These are phyloP conservation scores for Gordius sp. DNA, from an alignment of 2,888 invertebrate species.

Conservation along the genomic window DNA sequence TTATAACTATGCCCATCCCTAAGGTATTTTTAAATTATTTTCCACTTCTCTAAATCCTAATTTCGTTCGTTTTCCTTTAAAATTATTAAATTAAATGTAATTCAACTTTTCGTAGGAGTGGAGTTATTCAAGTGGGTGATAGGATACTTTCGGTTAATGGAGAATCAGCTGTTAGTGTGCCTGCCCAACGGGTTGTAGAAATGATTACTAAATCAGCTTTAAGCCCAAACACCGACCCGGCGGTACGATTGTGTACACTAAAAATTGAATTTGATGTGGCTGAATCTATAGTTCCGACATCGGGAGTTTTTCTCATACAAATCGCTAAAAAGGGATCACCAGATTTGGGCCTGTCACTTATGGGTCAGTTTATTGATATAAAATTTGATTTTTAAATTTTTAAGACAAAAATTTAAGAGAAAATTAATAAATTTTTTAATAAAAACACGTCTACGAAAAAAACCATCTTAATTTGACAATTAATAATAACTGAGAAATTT, in stretches of 20 bases:
- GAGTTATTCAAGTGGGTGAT: constrained; percentile 39
- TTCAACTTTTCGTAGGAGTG: constrained; percentile 20
- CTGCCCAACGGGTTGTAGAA: constrained; percentile 29
- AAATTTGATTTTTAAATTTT: too few species aligned
- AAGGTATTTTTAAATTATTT: too few species aligned
- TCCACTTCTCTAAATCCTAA: too few species aligned
- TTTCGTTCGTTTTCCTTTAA: too few species aligned
- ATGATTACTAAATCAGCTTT: constrained; percentile 26
- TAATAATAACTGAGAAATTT: too few species aligned
- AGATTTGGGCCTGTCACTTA: constrained; percentile 40
- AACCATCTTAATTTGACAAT: too few species aligned
- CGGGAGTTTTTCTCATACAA: constrained; percentile 66
- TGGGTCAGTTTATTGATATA: not conserved
- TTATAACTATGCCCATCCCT: too few species aligned
- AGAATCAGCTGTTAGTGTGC: constrained; percentile 34
- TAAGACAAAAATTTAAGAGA: too few species aligned
- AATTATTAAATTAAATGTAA: too few species aligned
- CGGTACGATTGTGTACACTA: not conserved
- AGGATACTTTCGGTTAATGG: constrained; percentile 58
- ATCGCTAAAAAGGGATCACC: constrained; percentile 41
- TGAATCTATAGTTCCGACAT: constrained; percentile 61
- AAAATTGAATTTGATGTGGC: constrained; percentile 16
- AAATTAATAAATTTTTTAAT: too few species aligned
- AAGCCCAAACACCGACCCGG: not conserved
- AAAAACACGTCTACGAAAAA: too few species aligned